Evolutionary conservation across 2,113 vertebrate species (phyloP).

Genomic region (Lophius piscatorius): DNA sequence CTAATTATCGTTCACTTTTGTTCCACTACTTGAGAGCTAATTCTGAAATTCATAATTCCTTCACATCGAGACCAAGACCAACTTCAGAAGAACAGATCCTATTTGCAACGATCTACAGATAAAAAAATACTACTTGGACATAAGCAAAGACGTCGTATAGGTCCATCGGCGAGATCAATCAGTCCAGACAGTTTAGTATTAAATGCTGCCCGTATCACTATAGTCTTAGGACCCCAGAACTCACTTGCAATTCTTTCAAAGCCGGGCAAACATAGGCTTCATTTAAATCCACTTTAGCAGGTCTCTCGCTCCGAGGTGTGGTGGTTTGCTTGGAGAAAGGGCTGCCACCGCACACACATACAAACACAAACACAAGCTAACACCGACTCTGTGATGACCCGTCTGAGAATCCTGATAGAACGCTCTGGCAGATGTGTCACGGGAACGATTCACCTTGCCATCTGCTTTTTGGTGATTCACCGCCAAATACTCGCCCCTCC

Average conservation of each 20-base stretch:
- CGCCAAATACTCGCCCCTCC: constrained; percentile 60
- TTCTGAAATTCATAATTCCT: constrained; percentile 64
- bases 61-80: constrained; percentile 48
- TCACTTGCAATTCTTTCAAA: constrained; percentile 51
- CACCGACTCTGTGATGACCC: constrained; percentile 44
- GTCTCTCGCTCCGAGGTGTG: constrained; percentile 33
- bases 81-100: constrained; percentile 40
- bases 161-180: constrained; percentile 50
- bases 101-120: constrained; percentile 15
- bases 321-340: constrained; percentile 35
- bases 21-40: constrained; percentile 71
- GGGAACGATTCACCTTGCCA: constrained; percentile 81
- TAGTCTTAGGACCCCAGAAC: constrained; percentile 43
- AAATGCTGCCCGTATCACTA: constrained; percentile 39
- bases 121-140: constrained; percentile 30
- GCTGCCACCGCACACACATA: constrained; percentile 3
- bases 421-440: constrained; percentile 73
- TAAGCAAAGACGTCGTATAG: constrained; percentile 5
- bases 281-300: constrained; percentile 61
- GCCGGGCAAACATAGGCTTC: constrained; percentile 60
- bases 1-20: constrained; percentile 71
- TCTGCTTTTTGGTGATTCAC: constrained; percentile 74
- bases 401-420: constrained; percentile 66
- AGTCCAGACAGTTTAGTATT: constrained; percentile 52
- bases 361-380: constrained; percentile 3